A percentile compares a stretch with the other conserved stretches of the same genome.
phyloP scores from a whole-genome alignment of 2,113 vertebrate genomes.

The Cygnus buccinator region DNA sequence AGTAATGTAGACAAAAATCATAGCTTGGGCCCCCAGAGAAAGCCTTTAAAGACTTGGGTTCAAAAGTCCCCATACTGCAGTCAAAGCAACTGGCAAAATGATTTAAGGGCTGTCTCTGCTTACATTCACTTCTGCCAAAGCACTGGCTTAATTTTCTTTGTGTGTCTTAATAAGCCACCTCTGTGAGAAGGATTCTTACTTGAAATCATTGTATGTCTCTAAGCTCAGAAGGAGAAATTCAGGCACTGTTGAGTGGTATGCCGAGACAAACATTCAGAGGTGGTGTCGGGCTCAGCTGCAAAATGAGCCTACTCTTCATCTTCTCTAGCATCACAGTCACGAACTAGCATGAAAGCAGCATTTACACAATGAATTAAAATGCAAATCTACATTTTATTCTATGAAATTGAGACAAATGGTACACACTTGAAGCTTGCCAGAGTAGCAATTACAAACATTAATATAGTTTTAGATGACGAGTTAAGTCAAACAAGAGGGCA shows the following conservation, averaged over 20 bases:
- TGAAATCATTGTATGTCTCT: background rate
- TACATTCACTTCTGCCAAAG: slow-evolving; percentile 43
- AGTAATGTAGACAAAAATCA: slow-evolving; percentile 39
- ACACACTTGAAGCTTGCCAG: slow-evolving; percentile 23
- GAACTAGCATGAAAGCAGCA: slow-evolving; percentile 7
- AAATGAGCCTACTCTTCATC: slow-evolving; percentile 16
- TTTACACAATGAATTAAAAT: slow-evolving; percentile 39
- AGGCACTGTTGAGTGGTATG: slow-evolving; percentile 5
- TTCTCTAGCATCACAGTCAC: background rate
- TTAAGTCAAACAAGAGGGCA: background rate
- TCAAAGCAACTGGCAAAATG: slow-evolving; percentile 32
- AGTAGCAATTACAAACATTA: slow-evolving; percentile 35
- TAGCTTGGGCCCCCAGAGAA: background rate
- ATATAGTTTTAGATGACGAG: slow-evolving; percentile 10
- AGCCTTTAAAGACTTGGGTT: slow-evolving; percentile 28
- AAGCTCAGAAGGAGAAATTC: background rate
- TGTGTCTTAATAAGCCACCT: slow-evolving; percentile 44
- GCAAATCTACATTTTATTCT: slow-evolving; percentile 55
- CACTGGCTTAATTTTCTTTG: slow-evolving; percentile 53
- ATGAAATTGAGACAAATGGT: slow-evolving; percentile 44
- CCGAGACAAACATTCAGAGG: slow-evolving; percentile 14
- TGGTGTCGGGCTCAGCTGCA: background rate
- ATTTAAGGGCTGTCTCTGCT: slow-evolving; percentile 17
- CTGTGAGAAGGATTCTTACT: slow-evolving; percentile 19
- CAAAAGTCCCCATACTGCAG: slow-evolving; percentile 4